Evolutionary conservation across 2,888 invertebrate species (phyloP).

Genomic region (Drepana falcataria): DNA sequence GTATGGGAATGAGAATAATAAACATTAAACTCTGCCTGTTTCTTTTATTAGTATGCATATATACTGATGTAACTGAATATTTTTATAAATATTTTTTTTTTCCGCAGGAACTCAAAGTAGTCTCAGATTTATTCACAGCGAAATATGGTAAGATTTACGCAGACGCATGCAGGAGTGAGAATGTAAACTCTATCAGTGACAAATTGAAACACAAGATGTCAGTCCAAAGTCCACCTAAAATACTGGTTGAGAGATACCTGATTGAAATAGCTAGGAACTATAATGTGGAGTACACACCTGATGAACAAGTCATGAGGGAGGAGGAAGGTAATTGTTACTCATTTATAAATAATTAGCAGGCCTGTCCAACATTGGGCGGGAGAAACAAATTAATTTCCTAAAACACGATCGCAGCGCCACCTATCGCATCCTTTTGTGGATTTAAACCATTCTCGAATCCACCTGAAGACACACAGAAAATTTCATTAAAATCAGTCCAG

Average conservation of each 20-base stretch:
- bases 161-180: slow-evolving; percentile 91
- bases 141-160: slow-evolving; percentile 98
- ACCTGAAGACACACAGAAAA: no score
- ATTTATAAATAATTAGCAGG: neutral
- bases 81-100: neutral
- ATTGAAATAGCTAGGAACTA: slow-evolving; percentile 98
- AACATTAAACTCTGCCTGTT: no score
- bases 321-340: slow-evolving; percentile 69
- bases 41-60: no score
- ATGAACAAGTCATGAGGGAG: slow-evolving; percentile 92
- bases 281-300: slow-evolving; percentile 96
- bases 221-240: slow-evolving; percentile 96
- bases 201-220: slow-evolving; percentile 96
- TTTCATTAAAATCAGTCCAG: no score
- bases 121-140: slow-evolving; percentile 91
- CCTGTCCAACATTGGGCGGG: no score
- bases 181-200: slow-evolving; percentile 89
- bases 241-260: slow-evolving; percentile 94
- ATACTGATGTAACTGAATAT: no score
- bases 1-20: no score
- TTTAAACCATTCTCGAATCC: no score
- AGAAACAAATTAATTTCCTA: no score
- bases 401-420: no score
- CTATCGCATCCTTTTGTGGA: no score
- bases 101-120: slow-evolving; percentile 83